Conservation (phyloP, 2,888 invertebrate species). For the Brachynemurus nebulosus region DNA sequence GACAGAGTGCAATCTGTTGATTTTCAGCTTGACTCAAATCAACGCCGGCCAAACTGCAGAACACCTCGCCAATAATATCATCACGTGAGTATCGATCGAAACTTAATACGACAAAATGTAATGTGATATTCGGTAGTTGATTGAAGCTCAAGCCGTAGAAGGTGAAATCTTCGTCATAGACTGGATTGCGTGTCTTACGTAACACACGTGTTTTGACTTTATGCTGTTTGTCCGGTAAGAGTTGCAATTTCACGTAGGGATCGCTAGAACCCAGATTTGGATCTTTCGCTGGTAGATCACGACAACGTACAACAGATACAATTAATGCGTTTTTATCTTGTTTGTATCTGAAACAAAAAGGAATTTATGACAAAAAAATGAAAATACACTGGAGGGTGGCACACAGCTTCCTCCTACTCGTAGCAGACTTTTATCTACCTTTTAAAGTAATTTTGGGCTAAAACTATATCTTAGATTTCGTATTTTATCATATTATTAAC, state of each 20-base stretch:
- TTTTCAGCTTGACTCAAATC: conserved; percentile 57
- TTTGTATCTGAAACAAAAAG: conserved; percentile 63
- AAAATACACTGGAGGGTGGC: too few relatives aligned
- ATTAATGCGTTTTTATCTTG: conserved; percentile 81
- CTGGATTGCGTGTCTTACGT: conserved; percentile 88
- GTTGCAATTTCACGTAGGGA: conserved; percentile 95
- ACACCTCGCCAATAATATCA: conserved; percentile 95
- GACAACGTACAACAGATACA: conserved; percentile 83
- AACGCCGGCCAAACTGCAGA: conserved; percentile 60
- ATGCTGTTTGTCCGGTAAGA: conserved; percentile 94
- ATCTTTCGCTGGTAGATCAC: conserved; percentile 75
- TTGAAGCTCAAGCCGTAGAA: conserved; percentile 87
- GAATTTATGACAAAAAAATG: too few relatives aligned
- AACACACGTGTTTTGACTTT: conserved; percentile 94
- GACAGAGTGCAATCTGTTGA: conserved; percentile 67
- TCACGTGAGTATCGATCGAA: conserved; percentile 92
- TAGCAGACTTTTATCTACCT: too few relatives aligned
- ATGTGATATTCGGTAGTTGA: conserved; percentile 76
- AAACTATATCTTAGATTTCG: too few relatives aligned
- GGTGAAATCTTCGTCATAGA: conserved; percentile 98
- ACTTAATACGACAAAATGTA: conserved; percentile 87
- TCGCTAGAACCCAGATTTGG: conserved; percentile 71
- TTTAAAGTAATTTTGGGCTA: too few relatives aligned
- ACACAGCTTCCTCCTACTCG: too few relatives aligned
- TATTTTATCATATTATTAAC: too few relatives aligned